Base-by-base conservation (phyloP, 2,797 vertebrate species). In the Calcarius lapponicus region DNA sequence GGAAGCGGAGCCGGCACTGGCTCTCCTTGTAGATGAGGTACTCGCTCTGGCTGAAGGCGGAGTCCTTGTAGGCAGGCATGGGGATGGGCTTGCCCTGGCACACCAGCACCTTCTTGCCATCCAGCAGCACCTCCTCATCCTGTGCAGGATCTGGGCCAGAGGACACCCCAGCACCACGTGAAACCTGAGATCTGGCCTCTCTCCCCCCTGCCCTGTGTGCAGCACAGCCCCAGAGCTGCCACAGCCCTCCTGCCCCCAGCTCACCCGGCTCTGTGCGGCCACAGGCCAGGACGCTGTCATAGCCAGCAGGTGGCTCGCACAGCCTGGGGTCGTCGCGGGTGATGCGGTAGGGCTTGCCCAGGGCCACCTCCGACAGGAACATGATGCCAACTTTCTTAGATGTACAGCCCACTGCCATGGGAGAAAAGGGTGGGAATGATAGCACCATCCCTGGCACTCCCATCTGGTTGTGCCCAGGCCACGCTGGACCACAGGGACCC, bases 11-110 rank as follows among this genome's bases (percentile, higher is more conserved):
- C 71, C 97, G 92, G 80, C 99, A 99, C 95, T 99, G 99, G 93
- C 97, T 99, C 95, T 99, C 99, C 88, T 98, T 97, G 97, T 99
- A 99, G 97, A 99, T 97, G 65, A 99, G 98, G 97, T 99, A 99
- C 97, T 99, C 98, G 12, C 99, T 99, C 80, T 98, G 98, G 61
- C 2, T 2, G 95, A 99, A 99, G 62, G 0, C 0, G 93, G 98
- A 98, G 3, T 31, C 5, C 17, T 94, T 25, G 91, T 97, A 99
- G 86, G 98, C 58, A 2, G 96, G 50, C 95, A 98, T 97, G 0
- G 53, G 3, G 58, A 97, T 48, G 18, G 98, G 97, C 20, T 88
- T 93, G 42, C 98, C 99, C 94, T 99, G 99, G 47, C 98, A 98
- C 42, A 99, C 98, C 8, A 88, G 81, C 28, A 99, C 98, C 67